These are phyloP conservation scores for Drosophila elegans DNA, from an alignment of 1,140 invertebrate genomes.

Conservation along the genomic window DNA sequence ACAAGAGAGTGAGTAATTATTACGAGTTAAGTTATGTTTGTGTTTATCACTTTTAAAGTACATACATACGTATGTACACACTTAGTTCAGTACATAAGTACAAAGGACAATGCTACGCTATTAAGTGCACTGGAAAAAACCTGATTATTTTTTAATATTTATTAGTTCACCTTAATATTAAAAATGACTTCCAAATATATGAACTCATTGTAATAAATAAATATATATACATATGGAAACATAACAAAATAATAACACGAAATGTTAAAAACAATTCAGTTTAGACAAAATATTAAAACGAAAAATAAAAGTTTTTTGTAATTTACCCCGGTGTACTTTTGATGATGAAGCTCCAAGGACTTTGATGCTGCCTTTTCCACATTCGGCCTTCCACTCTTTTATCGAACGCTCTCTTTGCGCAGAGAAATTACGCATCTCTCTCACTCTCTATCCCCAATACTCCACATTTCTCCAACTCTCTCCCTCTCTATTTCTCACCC, in stretches of 20 bases:
- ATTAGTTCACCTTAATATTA: too few species aligned
- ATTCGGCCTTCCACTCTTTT: not conserved
- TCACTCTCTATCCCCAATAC: slow-evolving; percentile 7
- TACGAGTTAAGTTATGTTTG: too few species aligned
- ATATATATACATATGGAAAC: too few species aligned
- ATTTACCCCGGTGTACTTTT: not conserved
- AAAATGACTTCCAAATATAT: too few species aligned
- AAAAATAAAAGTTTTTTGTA: too few species aligned
- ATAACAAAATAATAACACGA: too few species aligned
- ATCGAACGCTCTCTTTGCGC: slow-evolving; percentile 4
- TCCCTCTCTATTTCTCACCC: slow-evolving; percentile 16
- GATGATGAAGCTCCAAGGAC: slow-evolving; percentile 23
- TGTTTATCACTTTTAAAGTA: too few species aligned
- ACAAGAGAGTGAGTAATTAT: not conserved
- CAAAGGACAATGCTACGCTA: slow-evolving; percentile 7
- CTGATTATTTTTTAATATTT: too few species aligned
- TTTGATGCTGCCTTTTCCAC: not conserved
- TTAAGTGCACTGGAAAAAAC: not conserved
- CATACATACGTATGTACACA: not conserved
- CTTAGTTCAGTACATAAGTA: not conserved
- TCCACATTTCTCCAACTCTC: slow-evolving; percentile 28
- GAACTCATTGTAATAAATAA: too few species aligned
- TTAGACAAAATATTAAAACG: too few species aligned
- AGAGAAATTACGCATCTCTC: slow-evolving; percentile 8
- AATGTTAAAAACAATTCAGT: too few species aligned